phyloP scores from a whole-genome alignment of 2,113 vertebrate genomes.

The Bettongia penicillata region DNA sequence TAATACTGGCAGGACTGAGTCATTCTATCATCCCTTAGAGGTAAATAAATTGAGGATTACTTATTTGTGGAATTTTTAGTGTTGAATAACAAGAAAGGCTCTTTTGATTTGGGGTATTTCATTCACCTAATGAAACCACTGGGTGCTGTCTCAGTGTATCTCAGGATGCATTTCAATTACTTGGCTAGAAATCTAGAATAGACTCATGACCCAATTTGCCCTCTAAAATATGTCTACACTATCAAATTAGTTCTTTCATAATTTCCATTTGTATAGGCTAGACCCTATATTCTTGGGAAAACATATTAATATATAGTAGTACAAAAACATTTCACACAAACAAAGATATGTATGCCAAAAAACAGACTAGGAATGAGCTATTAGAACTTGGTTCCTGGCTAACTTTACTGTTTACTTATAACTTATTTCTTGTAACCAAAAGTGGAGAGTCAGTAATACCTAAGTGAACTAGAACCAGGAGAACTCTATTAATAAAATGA shows the following conservation, averaged over 20 bases:
- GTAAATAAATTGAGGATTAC: not conserved
- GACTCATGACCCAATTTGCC: not conserved
- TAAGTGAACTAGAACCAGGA: not conserved
- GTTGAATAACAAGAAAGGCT: not conserved
- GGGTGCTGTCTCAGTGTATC: not conserved
- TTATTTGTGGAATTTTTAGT: not conserved
- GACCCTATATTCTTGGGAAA: not conserved
- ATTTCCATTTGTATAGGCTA: not conserved
- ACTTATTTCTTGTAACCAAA: not conserved
- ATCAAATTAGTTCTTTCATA: not conserved
- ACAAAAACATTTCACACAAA: not conserved
- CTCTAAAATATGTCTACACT: not conserved
- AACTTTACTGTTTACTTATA: not conserved
- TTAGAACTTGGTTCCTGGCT: not conserved
- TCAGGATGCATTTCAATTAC: not conserved
- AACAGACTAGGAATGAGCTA: not conserved
- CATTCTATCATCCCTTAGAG: slow-evolving; percentile 8
- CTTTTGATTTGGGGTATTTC: slow-evolving; percentile 1
- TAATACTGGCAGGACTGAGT: not conserved
- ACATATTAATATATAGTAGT: not conserved
- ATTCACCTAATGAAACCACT: slow-evolving; percentile 1
- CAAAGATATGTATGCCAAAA: not conserved
- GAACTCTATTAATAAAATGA: not conserved
- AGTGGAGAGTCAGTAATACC: not conserved
- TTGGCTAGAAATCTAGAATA: not conserved